phyloP scores from a whole-genome alignment of 2,797 vertebrate genomes.

The Chlorospingus semifuscus region DNA sequence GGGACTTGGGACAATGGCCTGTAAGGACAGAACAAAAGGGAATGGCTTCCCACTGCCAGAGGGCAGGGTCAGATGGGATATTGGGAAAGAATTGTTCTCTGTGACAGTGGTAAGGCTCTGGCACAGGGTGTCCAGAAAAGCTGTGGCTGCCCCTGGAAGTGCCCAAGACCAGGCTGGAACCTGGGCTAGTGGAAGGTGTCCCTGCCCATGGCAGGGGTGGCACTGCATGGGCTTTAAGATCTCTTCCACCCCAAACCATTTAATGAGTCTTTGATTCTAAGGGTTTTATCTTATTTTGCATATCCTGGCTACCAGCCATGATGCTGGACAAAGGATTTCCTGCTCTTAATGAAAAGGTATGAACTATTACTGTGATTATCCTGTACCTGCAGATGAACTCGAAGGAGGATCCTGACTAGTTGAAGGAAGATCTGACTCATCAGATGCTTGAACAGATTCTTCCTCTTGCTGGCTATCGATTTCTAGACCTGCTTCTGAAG shows the following conservation, averaged over 20 bases:
- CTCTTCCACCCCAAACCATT: not conserved
- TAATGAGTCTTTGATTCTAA: not conserved
- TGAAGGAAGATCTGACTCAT: slow-evolving; percentile 87
- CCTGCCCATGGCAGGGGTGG: not conserved
- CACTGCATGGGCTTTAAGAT: not conserved
- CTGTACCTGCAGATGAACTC: slow-evolving; percentile 88
- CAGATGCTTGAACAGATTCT: slow-evolving; percentile 85
- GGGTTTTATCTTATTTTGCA: not conserved
- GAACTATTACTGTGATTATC: not conserved
- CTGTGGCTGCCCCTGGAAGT: not conserved
- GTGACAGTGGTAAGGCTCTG: accelerated
- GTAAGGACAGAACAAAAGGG: not conserved
- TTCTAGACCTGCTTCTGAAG: slow-evolving; percentile 85
- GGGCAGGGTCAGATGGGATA: not conserved
- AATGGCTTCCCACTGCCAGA: not conserved
- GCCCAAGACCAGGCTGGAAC: not conserved
- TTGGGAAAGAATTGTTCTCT: not conserved
- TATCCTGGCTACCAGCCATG: not conserved
- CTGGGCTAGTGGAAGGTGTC: not conserved
- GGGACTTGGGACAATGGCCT: not conserved
- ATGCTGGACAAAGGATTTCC: not conserved
- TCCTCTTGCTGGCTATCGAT: slow-evolving; percentile 88
- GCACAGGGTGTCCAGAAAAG: not conserved
- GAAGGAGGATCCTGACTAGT: slow-evolving; percentile 96
- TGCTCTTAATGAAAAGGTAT: not conserved